Conservation (phyloP, 2,113 vertebrate genomes). For the Tachuris rubrigastra region DNA sequence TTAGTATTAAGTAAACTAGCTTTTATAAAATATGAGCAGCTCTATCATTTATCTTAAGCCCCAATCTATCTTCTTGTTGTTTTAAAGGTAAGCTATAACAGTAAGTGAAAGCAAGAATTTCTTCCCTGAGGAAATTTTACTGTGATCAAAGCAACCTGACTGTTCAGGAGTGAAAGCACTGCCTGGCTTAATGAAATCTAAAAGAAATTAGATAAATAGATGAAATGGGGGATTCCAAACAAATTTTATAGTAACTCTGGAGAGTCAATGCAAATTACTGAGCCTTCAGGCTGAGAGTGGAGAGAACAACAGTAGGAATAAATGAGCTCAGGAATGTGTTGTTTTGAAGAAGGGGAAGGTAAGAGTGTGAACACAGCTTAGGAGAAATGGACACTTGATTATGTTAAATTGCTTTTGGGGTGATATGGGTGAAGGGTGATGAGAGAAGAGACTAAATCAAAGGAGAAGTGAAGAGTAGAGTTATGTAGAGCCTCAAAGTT, state of each 20-base stretch:
- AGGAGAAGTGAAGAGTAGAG: neutral
- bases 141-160: neutral
- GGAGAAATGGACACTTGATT: neutral
- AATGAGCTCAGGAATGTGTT: neutral
- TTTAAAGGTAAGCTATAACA: neutral
- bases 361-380: neutral
- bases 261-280: neutral
- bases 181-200: neutral
- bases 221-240: neutral
- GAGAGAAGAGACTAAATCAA: neutral
- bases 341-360: neutral
- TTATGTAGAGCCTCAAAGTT: neutral
- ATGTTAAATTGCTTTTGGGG: neutral
- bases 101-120: neutral
- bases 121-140: conserved; percentile 7
- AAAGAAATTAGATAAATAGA: neutral
- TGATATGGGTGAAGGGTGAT: neutral
- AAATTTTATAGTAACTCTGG: neutral
- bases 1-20: conserved; percentile 2
- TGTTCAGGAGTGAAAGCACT: neutral
- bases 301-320: neutral
- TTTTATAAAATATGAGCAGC: conserved; percentile 1
- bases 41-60: neutral
- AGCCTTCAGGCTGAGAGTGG: neutral
- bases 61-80: neutral